Percentiles rank a stretch among this genome's conserved stretches.
phyloP scores from a whole-genome alignment of 2,797 vertebrate genomes.

The Antrozous pallidus region DNA sequence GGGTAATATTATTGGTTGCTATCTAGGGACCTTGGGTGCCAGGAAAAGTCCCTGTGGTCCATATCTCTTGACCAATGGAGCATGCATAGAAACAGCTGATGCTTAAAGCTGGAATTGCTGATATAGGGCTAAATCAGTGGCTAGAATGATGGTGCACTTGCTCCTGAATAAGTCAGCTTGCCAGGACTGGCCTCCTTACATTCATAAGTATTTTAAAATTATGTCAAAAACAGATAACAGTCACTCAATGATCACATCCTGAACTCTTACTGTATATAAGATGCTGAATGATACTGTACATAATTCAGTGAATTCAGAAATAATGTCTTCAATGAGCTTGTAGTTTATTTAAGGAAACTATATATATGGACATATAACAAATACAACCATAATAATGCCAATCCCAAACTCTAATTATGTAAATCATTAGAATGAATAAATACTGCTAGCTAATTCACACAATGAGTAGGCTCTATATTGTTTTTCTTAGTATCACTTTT shows the following conservation, averaged over 20 bases:
- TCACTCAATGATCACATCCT: not conserved
- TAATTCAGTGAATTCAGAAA: not conserved
- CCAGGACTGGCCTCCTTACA: not conserved
- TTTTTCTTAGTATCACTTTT: not conserved
- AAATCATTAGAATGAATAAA: not conserved
- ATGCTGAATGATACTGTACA: not conserved
- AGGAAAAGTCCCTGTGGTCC: not conserved
- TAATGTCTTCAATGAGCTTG: not conserved
- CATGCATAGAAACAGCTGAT: not conserved
- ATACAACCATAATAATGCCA: not conserved
- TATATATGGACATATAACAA: not conserved
- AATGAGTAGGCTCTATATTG: not conserved
- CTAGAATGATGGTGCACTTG: not conserved
- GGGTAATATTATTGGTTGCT: conserved; percentile 11
- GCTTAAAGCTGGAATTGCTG: not conserved
- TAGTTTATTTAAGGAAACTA: not conserved
- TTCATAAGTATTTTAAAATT: not conserved
- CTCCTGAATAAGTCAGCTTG: not conserved
- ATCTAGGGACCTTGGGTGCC: not conserved
- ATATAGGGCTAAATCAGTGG: not conserved
- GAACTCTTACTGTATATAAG: not conserved
- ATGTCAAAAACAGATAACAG: not conserved
- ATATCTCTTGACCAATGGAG: not conserved
- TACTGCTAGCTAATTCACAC: not conserved
- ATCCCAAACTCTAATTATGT: not conserved